Evolutionary conservation across 2,113 vertebrate species (phyloP).

Genomic region (Numenius arquata): DNA sequence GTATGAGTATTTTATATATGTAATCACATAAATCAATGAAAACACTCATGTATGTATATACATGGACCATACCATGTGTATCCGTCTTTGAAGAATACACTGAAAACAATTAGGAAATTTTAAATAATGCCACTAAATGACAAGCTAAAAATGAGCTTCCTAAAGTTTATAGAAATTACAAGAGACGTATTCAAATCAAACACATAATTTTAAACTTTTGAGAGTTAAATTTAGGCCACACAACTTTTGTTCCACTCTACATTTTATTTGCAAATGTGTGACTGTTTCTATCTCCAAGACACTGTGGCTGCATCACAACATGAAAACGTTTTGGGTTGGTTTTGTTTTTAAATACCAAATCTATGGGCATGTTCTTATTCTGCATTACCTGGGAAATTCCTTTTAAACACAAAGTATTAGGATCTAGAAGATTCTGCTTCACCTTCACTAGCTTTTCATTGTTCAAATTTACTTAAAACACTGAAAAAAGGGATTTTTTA

Average conservation of each 20-base stretch:
- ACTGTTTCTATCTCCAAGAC: background rate
- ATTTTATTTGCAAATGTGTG: background rate
- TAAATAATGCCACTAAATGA: background rate
- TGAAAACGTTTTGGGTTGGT: background rate
- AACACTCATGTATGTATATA: background rate
- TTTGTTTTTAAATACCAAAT: background rate
- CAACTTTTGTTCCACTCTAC: background rate
- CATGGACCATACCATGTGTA: background rate
- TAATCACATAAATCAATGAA: constrained; percentile 4
- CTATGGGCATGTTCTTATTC: background rate
- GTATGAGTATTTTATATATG: constrained; percentile 61
- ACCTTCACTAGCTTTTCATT: background rate
- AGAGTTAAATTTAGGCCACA: background rate
- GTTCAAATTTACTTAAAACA: background rate
- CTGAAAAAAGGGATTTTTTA: background rate
- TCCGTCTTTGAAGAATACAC: background rate
- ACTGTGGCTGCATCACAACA: background rate
- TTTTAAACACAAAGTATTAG: background rate
- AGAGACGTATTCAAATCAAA: background rate
- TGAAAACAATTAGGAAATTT: background rate
- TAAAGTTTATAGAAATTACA: background rate
- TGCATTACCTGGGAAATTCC: background rate
- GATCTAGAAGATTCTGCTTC: background rate
- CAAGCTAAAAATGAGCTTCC: background rate
- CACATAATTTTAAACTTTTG: background rate